Conservation (phyloP, 1,140 invertebrate species). For the Drosophila hydei region DNA sequence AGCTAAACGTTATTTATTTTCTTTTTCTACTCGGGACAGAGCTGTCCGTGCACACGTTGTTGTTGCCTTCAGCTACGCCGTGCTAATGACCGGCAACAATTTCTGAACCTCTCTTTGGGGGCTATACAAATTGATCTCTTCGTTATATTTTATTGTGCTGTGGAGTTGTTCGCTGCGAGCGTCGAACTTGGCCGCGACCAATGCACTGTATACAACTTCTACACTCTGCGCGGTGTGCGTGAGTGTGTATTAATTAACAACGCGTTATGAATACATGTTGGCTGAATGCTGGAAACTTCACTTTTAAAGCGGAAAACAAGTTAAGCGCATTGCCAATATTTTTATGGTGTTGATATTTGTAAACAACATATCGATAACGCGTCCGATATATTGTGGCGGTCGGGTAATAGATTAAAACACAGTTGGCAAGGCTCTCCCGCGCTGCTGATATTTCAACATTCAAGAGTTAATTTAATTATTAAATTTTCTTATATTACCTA, state of each 20-base stretch:
- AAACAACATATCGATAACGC: slow-evolving; percentile 27
- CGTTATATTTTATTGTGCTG: slow-evolving; percentile 15
- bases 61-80: slow-evolving; percentile 42
- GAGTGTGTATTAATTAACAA: slow-evolving; percentile 36
- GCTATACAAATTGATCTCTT: slow-evolving; percentile 28
- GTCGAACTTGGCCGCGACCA: slow-evolving; percentile 6
- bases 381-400: slow-evolving; percentile 23
- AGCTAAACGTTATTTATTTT: slow-evolving; percentile 19
- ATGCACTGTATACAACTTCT: slow-evolving; percentile 1
- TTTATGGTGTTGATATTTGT: slow-evolving; percentile 24
- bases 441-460: not conserved
- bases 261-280: slow-evolving; percentile 59
- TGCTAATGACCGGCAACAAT: slow-evolving; percentile 46
- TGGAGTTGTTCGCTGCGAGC: not conserved
- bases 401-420: not conserved
- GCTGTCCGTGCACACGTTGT: slow-evolving; percentile 34
- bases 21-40: slow-evolving; percentile 20
- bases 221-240: slow-evolving; percentile 30
- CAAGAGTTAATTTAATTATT: not conserved
- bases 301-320: slow-evolving; percentile 34
- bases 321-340: slow-evolving; percentile 12
- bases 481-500: too few species aligned
- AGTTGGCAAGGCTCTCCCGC: slow-evolving; percentile 17
- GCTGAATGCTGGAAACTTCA: slow-evolving; percentile 31
- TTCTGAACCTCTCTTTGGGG: slow-evolving; percentile 30